Evolutionary conservation across 2,113 vertebrate species (phyloP).

Genomic region (Psephotus haematonotus): DNA sequence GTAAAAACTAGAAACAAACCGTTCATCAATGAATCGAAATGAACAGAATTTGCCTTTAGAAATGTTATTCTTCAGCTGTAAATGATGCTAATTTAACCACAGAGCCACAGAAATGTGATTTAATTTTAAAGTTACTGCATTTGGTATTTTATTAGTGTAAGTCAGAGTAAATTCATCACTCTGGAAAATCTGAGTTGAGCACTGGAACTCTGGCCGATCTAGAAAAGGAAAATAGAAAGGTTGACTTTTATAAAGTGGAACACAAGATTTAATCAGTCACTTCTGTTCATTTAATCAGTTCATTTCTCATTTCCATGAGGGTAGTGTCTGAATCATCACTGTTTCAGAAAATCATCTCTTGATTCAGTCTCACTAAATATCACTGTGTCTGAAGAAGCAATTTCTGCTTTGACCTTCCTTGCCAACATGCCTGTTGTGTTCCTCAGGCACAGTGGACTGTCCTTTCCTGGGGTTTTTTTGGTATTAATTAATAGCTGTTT

Average conservation of each 20-base stretch:
- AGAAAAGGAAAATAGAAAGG: neutral
- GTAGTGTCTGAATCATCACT: neutral
- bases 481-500: neutral
- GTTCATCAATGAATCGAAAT: neutral
- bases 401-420: neutral
- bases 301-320: neutral
- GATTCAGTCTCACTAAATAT: neutral
- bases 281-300: neutral
- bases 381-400: neutral
- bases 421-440: neutral
- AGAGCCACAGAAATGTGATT: neutral
- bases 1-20: neutral
- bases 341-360: neutral
- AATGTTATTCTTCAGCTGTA: neutral
- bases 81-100: neutral
- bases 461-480: neutral
- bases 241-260: neutral
- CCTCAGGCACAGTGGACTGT: neutral
- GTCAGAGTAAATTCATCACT: neutral
- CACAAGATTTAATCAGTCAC: neutral
- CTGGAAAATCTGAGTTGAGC: neutral
- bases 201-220: neutral
- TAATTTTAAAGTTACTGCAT: neutral
- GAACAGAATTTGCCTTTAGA: neutral
- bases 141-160: neutral